Evolutionary conservation across 1,140 invertebrate species (phyloP).

Genomic region (Euglossa dilemma): DNA sequence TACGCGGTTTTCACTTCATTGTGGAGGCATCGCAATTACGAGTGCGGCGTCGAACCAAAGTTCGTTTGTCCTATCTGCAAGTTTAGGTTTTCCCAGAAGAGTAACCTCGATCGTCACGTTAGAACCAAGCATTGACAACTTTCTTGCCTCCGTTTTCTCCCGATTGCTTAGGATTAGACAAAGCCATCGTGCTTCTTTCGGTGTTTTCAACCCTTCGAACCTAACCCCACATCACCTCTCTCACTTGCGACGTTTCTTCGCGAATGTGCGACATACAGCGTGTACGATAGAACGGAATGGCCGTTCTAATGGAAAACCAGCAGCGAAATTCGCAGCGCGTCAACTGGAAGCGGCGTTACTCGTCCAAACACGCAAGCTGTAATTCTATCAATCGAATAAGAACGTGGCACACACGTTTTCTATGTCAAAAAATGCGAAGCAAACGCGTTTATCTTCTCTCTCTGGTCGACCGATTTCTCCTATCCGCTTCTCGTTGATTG

Average conservation of each 20-base stretch:
- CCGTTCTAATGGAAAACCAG: too few relatives aligned
- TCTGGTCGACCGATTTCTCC: too few relatives aligned
- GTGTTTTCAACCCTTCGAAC: too few relatives aligned
- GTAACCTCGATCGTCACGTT: constrained; percentile 79
- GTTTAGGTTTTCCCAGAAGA: constrained; percentile 80
- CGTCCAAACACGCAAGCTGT: background rate
- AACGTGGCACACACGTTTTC: background rate
- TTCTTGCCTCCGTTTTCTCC: too few relatives aligned
- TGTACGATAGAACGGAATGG: too few relatives aligned
- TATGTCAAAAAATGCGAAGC: background rate
- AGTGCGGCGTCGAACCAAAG: constrained; percentile 83
- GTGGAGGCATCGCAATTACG: constrained; percentile 83
- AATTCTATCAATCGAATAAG: constrained; percentile 29
- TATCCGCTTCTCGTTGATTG: too few relatives aligned
- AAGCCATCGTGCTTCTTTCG: too few relatives aligned
- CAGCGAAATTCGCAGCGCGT: too few relatives aligned
- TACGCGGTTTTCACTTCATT: constrained; percentile 82
- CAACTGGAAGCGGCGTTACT: too few relatives aligned
- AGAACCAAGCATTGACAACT: constrained; percentile 68
- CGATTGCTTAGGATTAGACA: background rate
- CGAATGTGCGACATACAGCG: too few relatives aligned
- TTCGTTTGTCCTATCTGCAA: constrained; percentile 81
- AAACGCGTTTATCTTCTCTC: background rate
- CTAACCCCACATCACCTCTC: too few relatives aligned
- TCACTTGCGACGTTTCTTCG: too few relatives aligned